Evolutionary conservation across 2,113 vertebrate species (phyloP).

Genomic region (Myxocyprinus asiaticus): DNA sequence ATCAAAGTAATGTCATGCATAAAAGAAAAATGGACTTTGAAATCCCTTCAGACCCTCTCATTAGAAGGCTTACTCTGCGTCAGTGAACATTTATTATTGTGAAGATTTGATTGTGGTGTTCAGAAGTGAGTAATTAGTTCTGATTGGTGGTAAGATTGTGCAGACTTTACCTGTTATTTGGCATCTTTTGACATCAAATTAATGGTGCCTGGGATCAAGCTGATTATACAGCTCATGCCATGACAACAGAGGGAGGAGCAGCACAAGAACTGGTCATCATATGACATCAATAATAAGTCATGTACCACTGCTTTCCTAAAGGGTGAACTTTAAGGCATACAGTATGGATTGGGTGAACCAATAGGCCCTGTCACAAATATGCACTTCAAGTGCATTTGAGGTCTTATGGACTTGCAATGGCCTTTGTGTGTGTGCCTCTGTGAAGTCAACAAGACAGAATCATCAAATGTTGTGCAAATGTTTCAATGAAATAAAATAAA

Average conservation of each 20-base stretch:
- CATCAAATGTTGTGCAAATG: too few relatives aligned
- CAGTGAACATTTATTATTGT: constrained; percentile 14
- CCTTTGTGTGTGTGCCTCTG: too few relatives aligned
- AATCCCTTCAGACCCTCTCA: background rate
- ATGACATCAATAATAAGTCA: constrained; percentile 48
- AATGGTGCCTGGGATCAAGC: constrained; percentile 44
- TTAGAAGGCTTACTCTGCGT: constrained; percentile 29
- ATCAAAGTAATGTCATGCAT: background rate
- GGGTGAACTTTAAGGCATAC: background rate
- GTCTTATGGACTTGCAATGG: too few relatives aligned
- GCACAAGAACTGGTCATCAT: constrained; percentile 36
- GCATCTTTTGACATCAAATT: constrained; percentile 53
- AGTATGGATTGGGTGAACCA: background rate
- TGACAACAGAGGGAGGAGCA: constrained; percentile 27
- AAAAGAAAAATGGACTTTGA: background rate
- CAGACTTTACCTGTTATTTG: constrained; percentile 41
- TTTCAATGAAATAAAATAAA: too few relatives aligned
- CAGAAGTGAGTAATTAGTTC: constrained; percentile 40
- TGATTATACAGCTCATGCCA: constrained; percentile 28
- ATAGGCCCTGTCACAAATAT: too few relatives aligned
- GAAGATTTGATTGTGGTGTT: constrained; percentile 5
- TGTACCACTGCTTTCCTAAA: constrained; percentile 13
- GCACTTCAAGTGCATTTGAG: too few relatives aligned
- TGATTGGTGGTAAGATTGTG: constrained; percentile 34
- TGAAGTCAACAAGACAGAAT: too few relatives aligned